These are phyloP conservation scores for Macrobrachium rosenbergii DNA, from an alignment of 1,140 invertebrate species.

Conservation along the genomic window DNA sequence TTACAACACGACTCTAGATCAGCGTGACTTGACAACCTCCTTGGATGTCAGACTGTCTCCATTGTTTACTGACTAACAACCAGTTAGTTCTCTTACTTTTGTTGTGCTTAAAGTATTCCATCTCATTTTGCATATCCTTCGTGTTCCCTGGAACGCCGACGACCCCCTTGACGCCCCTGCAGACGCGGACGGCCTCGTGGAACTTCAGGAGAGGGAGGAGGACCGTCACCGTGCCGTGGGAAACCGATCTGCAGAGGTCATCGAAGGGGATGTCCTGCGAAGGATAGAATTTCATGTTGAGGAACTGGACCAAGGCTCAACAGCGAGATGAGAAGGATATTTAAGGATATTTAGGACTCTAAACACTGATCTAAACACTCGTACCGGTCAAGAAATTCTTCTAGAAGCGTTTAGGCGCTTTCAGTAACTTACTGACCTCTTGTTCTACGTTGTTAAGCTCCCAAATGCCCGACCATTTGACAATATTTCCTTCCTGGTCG, in stretches of 20 bases:
- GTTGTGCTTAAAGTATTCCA: slow-evolving; percentile 11
- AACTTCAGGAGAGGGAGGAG: slow-evolving; percentile 42
- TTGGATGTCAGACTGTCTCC: no score
- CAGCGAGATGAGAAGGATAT: no score
- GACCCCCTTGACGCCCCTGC: slow-evolving; percentile 28
- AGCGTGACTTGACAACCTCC: background rate
- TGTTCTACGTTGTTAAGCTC: slow-evolving; percentile 32
- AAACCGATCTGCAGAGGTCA: slow-evolving; percentile 35
- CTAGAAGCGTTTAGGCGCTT: background rate
- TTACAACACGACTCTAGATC: background rate
- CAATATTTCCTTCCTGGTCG: slow-evolving; percentile 38
- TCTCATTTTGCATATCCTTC: background rate
- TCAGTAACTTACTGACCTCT: slow-evolving; percentile 8
- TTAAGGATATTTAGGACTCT: background rate
- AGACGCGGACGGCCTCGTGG: slow-evolving; percentile 33
- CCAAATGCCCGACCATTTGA: slow-evolving; percentile 43
- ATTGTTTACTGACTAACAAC: no score
- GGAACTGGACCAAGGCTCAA: background rate
- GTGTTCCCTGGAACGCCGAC: slow-evolving; percentile 3
- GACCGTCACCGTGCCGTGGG: slow-evolving; percentile 4
- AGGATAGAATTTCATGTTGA: slow-evolving; percentile 55
- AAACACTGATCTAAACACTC: background rate
- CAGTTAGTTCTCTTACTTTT: slow-evolving; percentile 33
- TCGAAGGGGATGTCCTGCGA: slow-evolving; percentile 20
- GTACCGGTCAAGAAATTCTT: background rate